These are phyloP conservation scores for Schlechtendalia chinensis DNA, from an alignment of 1,140 invertebrate species.

Conservation along the genomic window DNA sequence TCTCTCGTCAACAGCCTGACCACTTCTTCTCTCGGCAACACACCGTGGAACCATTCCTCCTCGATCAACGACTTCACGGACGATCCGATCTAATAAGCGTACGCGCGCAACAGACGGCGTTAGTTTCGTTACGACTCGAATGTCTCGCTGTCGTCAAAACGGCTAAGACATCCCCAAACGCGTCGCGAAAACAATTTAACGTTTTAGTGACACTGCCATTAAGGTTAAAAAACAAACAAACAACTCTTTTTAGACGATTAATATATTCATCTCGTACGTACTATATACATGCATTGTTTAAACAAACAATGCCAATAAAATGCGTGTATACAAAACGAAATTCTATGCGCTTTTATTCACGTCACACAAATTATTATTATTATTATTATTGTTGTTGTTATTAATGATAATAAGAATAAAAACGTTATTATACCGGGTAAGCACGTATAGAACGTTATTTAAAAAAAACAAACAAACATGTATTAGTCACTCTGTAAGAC, in stretches of 20 bases:
- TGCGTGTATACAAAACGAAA: background rate
- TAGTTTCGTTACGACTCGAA: too few species aligned
- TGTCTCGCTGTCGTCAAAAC: too few species aligned
- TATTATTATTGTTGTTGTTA: constrained; percentile 29
- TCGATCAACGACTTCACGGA: constrained; percentile 65
- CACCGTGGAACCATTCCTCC: constrained; percentile 97
- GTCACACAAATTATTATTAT: constrained; percentile 14
- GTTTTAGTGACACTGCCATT: background rate
- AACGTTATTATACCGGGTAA: background rate
- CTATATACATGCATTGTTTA: background rate
- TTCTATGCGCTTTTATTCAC: background rate
- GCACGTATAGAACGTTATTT: background rate
- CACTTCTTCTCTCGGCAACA: constrained; percentile 92
- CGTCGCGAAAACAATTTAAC: background rate
- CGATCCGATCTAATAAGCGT: constrained; percentile 52
- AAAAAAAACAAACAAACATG: background rate
- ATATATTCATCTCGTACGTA: constrained; percentile 4
- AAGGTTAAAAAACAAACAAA: constrained; percentile 1
- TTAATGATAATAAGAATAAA: background rate
- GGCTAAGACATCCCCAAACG: too few species aligned
- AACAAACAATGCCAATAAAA: background rate
- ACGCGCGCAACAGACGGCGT: too few species aligned
- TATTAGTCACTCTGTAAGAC: constrained; percentile 1
- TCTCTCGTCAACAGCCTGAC: constrained; percentile 82
- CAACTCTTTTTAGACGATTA: background rate